A percentile compares a stretch with the other conserved stretches of the same genome.
These are phyloP conservation scores for Entelurus aequoreus DNA, from an alignment of 2,113 vertebrate species.

Conservation along the genomic window DNA sequence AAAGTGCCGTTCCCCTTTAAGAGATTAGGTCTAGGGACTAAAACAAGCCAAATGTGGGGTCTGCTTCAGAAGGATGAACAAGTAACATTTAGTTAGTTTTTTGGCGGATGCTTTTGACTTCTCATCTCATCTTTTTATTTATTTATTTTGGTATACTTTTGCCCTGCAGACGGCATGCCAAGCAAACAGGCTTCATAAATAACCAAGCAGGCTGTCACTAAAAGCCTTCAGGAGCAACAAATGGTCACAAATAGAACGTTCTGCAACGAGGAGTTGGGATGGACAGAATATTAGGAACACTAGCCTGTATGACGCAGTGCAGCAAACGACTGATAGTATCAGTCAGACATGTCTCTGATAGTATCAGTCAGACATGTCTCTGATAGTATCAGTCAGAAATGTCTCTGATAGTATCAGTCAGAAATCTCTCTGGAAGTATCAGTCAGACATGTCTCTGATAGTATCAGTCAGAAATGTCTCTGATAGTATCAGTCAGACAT, in stretches of 20 bases:
- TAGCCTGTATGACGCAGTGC: neutral
- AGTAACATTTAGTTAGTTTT: neutral
- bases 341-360: too few species aligned
- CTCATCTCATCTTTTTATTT: neutral
- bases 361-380: too few species aligned
- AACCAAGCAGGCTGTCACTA: constrained; percentile 12
- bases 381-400: too few species aligned
- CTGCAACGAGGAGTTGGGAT: neutral
- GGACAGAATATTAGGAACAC: neutral
- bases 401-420: too few species aligned
- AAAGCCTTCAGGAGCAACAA: constrained; percentile 4
- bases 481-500: too few species aligned
- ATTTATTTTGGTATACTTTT: neutral
- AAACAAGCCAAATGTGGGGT: too few species aligned
- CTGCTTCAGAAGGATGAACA: neutral
- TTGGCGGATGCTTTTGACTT: neutral
- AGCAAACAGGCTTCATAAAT: constrained; percentile 13
- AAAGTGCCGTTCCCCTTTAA: too few species aligned
- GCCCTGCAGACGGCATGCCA: constrained; percentile 10
- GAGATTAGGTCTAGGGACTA: too few species aligned
- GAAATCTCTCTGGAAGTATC: too few species aligned
- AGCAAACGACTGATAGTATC: too few species aligned
- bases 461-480: too few species aligned
- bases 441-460: too few species aligned
- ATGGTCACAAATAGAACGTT: neutral